Conservation (phyloP, 1,140 invertebrate species). For the Danaus plexippus region DNA sequence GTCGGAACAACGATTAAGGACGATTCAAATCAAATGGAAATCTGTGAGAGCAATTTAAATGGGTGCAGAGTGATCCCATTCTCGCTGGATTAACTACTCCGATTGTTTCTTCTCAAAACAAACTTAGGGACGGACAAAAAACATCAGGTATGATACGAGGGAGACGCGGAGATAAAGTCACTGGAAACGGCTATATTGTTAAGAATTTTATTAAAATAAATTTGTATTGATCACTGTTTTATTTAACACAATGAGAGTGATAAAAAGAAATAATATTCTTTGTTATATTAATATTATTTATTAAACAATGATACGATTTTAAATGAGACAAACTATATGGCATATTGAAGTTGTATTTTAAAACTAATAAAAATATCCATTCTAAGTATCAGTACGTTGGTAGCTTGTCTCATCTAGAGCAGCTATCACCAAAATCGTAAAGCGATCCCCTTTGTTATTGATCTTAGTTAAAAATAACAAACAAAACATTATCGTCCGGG, state of each 20-base stretch:
- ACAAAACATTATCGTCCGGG: conserved; percentile 42
- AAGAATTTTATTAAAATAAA: no score
- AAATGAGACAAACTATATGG: no score
- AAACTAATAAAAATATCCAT: not conserved
- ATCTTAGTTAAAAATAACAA: conserved; percentile 54
- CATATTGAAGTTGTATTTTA: not conserved
- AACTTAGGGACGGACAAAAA: conserved; percentile 49
- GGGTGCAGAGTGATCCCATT: conserved; percentile 40
- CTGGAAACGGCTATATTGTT: conserved; percentile 15
- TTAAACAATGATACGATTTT: no score
- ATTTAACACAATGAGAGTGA: no score
- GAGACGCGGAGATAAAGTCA: conserved; percentile 18
- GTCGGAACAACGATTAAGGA: not conserved
- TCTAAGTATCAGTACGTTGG: no score
- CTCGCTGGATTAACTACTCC: conserved; percentile 50
- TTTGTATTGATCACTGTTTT: no score
- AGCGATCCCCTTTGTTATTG: conserved; percentile 40
- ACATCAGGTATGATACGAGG: conserved; percentile 40
- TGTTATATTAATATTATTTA: no score
- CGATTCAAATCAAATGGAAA: conserved; percentile 26
- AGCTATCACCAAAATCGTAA: conserved; percentile 21
- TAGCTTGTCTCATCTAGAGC: conserved; percentile 24
- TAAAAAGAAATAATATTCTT: no score
- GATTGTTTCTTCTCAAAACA: conserved; percentile 55
- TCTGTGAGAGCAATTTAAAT: conserved; percentile 49